Base-by-base conservation (phyloP, 2,113 vertebrate species). In the Tretioscincus oriximinensis region DNA sequence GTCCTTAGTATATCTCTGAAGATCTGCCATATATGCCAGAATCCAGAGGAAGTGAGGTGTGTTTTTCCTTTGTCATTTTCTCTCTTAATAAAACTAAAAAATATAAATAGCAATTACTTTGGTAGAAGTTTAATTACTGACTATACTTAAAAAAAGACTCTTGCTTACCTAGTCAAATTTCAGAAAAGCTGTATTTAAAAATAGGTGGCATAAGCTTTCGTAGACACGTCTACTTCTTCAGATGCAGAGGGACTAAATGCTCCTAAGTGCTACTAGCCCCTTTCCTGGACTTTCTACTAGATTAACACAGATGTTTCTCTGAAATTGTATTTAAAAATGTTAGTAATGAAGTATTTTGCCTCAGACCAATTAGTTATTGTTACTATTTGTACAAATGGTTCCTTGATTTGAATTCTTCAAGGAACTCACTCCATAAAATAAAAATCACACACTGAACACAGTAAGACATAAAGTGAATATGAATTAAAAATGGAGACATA, bases 311-410 rank as follows among this genome's bases (percentile, higher is more conserved):
- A n/a, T n/a, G n/a, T n/a, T n/a, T n/a, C n/a, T n/a, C n/a, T n/a
- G n/a, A n/a, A 21, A 24, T 11, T 20, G 12, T 22, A 75, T 75
- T 7, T 45, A 5, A 65, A 31, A 45, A 31, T 1, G 11, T 24
- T 70, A 49, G 31, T 66, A 18, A n/a, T n/a, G 73, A 61, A 61
- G 4, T 63, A 75, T 60, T 31, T 28, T 6, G 7, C 22, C 29
- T 24, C 71, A 49, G 51, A 28, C 58, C 79, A 28, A 51, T 71
- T 21, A 26, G 22, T 29, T 82, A 68, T 74, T 41, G 9, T 31
- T 76, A 49, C 31, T 26, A 80, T 81, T 67, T 86, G 49, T 20
- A 87, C 24, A 69, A 78, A 16, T 45, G 24, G 24, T 60, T 72
- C 58, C 11, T 76, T 63, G 24, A 72, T 63, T 80, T 80, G n/a